A percentile compares a stretch with the other conserved stretches of the same genome.
Conservation (phyloP, 2,888 invertebrate genomes). For the Drymonia ruficornis region DNA sequence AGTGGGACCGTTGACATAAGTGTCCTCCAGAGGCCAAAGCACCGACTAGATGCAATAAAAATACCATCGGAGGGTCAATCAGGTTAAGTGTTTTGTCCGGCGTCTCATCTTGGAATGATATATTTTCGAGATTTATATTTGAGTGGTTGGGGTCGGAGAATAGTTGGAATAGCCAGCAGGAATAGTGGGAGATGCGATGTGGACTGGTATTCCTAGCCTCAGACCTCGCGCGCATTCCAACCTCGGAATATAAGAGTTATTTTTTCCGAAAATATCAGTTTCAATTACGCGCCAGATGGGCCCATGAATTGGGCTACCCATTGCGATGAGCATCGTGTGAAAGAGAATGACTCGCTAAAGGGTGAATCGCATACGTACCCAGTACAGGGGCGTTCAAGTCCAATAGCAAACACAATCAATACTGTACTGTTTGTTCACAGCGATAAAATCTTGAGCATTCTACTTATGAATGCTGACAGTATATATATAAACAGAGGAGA, state of each 20-base stretch:
- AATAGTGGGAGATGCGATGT: conserved; percentile 10
- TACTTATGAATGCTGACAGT: too few relatives aligned
- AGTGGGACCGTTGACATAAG: conserved; percentile 49
- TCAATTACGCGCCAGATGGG: conserved; percentile 23
- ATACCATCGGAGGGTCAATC: conserved; percentile 74
- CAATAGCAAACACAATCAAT: too few relatives aligned
- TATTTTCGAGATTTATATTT: conserved; percentile 68
- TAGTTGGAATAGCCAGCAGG: conserved; percentile 54
- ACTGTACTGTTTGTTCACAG: too few relatives aligned
- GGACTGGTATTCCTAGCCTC: conserved; percentile 28
- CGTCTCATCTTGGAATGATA: conserved; percentile 59
- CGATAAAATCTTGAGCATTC: too few relatives aligned
- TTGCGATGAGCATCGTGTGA: too few relatives aligned
- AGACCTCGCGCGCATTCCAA: conserved; percentile 33
- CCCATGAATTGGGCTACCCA: too few relatives aligned
- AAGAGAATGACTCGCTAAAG: too few relatives aligned
- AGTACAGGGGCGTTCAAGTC: too few relatives aligned
- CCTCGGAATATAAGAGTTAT: conserved; percentile 30
- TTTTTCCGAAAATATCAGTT: conserved; percentile 24
- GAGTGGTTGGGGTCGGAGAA: conserved; percentile 57
- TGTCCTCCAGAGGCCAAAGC: conserved; percentile 51
- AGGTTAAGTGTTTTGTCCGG: conserved; percentile 73
- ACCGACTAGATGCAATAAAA: conserved; percentile 67
- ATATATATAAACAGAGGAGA: too few relatives aligned
- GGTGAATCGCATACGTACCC: too few relatives aligned